These are phyloP conservation scores for Drosophila pseudotalamancana DNA, from an alignment of 2,888 invertebrate genomes.

Conservation along the genomic window DNA sequence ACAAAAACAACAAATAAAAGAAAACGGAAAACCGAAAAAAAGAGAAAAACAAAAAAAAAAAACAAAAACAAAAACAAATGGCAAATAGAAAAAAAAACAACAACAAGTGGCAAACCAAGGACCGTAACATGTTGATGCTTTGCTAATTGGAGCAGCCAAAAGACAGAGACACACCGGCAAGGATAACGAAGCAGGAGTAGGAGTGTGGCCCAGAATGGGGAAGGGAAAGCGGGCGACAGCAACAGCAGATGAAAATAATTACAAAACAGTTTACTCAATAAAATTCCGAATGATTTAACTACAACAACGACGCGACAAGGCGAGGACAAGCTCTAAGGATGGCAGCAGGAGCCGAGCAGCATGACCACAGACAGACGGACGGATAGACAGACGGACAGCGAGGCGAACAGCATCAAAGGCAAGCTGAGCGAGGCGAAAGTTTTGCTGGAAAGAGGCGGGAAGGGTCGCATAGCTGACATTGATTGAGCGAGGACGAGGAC, in stretches of 20 bases:
- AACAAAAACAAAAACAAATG: neutral
- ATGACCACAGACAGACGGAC: slow-evolving; percentile 29
- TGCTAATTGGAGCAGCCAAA: slow-evolving; percentile 67
- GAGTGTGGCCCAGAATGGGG: neutral
- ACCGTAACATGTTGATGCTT: slow-evolving; percentile 72
- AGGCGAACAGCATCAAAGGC: slow-evolving; percentile 42
- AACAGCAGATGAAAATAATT: slow-evolving; percentile 68
- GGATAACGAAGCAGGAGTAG: slow-evolving; percentile 13
- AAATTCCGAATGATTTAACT: slow-evolving; percentile 73
- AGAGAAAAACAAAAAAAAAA: slow-evolving; percentile 19
- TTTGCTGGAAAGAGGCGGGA: slow-evolving; percentile 10
- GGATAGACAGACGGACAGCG: slow-evolving; percentile 15
- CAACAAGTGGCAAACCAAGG: slow-evolving; percentile 37
- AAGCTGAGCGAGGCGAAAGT: slow-evolving; percentile 40
- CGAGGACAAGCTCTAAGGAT: slow-evolving; percentile 21
- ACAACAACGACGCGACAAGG: slow-evolving; percentile 42
- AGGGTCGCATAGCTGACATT: slow-evolving; percentile 53
- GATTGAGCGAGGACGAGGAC: slow-evolving; percentile 63
- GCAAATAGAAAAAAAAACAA: slow-evolving; percentile 5
- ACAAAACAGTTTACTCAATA: slow-evolving; percentile 75
- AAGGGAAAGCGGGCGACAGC: slow-evolving; percentile 35
- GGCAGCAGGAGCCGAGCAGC: slow-evolving; percentile 7
- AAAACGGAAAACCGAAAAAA: neutral
- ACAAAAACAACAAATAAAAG: neutral
- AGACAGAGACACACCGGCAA: slow-evolving; percentile 15